Base-by-base conservation (phyloP, 2,888 invertebrate genomes). In the Erebia palarica region DNA sequence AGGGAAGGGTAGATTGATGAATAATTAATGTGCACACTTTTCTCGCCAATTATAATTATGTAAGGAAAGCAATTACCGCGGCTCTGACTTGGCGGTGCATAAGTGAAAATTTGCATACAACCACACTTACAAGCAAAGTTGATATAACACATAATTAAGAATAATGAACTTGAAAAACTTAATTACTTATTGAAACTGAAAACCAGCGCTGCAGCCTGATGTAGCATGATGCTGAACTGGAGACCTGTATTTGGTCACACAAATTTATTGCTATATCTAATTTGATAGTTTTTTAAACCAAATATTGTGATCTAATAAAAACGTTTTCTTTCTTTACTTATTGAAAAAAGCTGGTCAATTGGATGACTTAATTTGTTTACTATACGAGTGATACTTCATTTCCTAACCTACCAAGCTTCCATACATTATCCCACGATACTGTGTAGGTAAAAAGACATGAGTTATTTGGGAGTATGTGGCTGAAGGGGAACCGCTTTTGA, bases 11-110 rank as follows among this genome's bases (percentile, higher is more conserved):
- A 79, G 79, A 78, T 79, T 92, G 90, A 92, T 91, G 92, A 92
- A 91, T 92, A 90, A 92, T 92, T 92, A 91, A 92, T 91, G 88
- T 82, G 80, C 87, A 84, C 86, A 87, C 82, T 85, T 86, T 87
- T 84, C 86, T 79, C 89, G 90, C 89, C 90, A 92, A 92, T 92
- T 90, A 91, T 89, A 88, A 90, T 88, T 82, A 86, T 83, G 86
- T 89, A 90, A 92, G 91, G 85, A 87, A 88, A 90, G 86, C 88
- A 87, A 89, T 90, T 89, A 90, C 66, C 72, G 70, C 60, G 73
- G 73, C 76, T 70, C 76, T 75, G 76, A 78, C 77, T 77, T 74
- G 75, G 75, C 75, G 76, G 75, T 70, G 76, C 76, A 75, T 76
- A 77, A 76, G 75, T 75, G 76, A 75, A 74, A 73, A 79, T 79